Evolutionary conservation across 2,888 invertebrate species (phyloP).

Genomic region (Dinocampus coccinellae): DNA sequence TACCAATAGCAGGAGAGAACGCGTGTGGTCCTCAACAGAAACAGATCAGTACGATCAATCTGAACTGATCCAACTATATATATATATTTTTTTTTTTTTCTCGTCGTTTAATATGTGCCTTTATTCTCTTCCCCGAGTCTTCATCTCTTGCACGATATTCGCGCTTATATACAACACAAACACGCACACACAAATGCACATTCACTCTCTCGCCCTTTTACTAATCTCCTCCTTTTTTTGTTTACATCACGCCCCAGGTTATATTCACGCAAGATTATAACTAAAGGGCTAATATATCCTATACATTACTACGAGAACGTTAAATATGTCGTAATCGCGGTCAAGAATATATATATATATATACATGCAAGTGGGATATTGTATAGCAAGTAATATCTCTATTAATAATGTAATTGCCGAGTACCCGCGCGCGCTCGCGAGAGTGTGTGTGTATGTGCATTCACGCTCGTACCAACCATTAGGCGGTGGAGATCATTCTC

Average conservation of each 20-base stretch:
- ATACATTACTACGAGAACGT: constrained; percentile 50
- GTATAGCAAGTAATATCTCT: constrained; percentile 62
- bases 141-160: constrained; percentile 14
- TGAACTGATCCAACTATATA: constrained; percentile 35
- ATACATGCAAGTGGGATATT: constrained; percentile 33
- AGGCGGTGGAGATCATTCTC: constrained; percentile 41
- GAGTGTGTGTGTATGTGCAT: constrained; percentile 50
- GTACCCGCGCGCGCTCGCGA: constrained; percentile 57
- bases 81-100: neutral
- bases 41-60: constrained; percentile 61
- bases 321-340: constrained; percentile 59
- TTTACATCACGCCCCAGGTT: constrained; percentile 7
- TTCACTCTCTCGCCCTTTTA: constrained; percentile 1
- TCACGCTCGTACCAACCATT: constrained; percentile 49
- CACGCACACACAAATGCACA: neutral
- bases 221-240: neutral
- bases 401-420: constrained; percentile 66
- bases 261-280: constrained; percentile 33
- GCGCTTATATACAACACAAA: constrained; percentile 1
- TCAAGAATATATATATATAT: constrained; percentile 20
- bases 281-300: constrained; percentile 34
- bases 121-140: constrained; percentile 25
- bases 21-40: constrained; percentile 56
- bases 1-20: neutral
- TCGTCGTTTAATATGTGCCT: constrained; percentile 40